These are phyloP conservation scores for Silurus glanis DNA, from an alignment of 2,113 vertebrate species.

Conservation along the genomic window DNA sequence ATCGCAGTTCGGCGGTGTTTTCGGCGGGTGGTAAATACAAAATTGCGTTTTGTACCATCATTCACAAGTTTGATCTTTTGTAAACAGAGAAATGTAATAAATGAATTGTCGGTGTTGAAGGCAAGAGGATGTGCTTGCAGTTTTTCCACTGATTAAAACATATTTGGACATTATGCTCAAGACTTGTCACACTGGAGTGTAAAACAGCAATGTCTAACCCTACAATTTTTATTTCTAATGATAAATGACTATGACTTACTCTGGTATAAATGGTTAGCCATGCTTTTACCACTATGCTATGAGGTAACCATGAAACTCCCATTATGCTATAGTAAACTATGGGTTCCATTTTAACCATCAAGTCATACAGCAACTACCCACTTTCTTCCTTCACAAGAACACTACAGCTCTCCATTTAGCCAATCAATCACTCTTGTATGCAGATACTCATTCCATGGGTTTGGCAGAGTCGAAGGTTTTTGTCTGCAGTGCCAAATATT, in stretches of 20 bases:
- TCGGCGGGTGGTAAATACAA: slow-evolving; percentile 62
- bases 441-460: neutral
- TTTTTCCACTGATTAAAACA: slow-evolving; percentile 33
- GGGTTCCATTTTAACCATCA: neutral
- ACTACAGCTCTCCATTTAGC: neutral
- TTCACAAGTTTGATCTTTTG: slow-evolving; percentile 53
- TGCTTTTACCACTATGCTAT: neutral
- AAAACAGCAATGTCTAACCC: slow-evolving; percentile 13
- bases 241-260: neutral
- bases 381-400: neutral
- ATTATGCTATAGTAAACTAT: neutral
- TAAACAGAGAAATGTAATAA: slow-evolving; percentile 55
- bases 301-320: neutral
- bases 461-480: neutral
- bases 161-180: neutral
- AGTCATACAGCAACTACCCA: neutral
- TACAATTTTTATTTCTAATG: neutral
- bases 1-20: slow-evolving; percentile 59
- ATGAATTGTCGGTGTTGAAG: slow-evolving; percentile 52
- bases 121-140: slow-evolving; percentile 11
- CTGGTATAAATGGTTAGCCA: neutral
- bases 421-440: neutral
- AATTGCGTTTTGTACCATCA: slow-evolving; percentile 60
- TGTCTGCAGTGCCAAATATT: neutral
- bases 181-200: slow-evolving; percentile 31